Percentiles rank a stretch among this genome's conserved stretches.
Conservation (phyloP, 1,140 invertebrate genomes). For the Drosophila sp. region DNA sequence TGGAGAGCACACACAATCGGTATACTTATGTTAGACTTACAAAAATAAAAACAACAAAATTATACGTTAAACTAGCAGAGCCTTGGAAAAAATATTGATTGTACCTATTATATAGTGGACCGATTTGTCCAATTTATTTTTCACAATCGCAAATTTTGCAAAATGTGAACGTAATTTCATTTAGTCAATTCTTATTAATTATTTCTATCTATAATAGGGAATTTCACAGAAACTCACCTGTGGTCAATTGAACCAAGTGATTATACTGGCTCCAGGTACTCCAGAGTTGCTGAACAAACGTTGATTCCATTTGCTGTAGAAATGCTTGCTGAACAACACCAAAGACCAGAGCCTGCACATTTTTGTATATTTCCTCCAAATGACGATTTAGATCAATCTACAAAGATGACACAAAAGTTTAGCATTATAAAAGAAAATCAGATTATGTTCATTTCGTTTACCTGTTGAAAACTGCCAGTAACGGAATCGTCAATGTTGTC, state of each 20-base stretch:
- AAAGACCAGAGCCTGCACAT: constrained; percentile 84
- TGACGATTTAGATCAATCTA: constrained; percentile 90
- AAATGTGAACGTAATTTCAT: no score
- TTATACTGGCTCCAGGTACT: constrained; percentile 76
- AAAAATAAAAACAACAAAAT: no score
- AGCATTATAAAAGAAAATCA: background rate
- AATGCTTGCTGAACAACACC: constrained; percentile 76
- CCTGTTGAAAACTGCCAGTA: constrained; percentile 84
- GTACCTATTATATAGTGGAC: no score
- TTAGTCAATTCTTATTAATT: no score
- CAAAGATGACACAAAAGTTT: constrained; percentile 37
- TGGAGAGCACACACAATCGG: no score
- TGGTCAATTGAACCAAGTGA: constrained; percentile 42
- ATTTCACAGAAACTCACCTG: constrained; percentile 55
- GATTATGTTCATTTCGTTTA: background rate
- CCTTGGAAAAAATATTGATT: no score
- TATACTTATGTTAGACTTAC: no score
- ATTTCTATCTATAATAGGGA: no score
- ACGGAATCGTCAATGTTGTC: constrained; percentile 84
- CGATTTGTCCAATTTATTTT: no score
- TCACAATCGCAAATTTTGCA: no score
- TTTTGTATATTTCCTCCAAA: constrained; percentile 87
- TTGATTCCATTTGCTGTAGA: constrained; percentile 38
- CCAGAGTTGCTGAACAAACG: constrained; percentile 55
- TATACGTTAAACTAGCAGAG: no score